Evolutionary conservation across 2,888 invertebrate genomes (phyloP), one percentile per base, ranked within the genome.

Genomic region (Drosophila antonietae): DNA sequence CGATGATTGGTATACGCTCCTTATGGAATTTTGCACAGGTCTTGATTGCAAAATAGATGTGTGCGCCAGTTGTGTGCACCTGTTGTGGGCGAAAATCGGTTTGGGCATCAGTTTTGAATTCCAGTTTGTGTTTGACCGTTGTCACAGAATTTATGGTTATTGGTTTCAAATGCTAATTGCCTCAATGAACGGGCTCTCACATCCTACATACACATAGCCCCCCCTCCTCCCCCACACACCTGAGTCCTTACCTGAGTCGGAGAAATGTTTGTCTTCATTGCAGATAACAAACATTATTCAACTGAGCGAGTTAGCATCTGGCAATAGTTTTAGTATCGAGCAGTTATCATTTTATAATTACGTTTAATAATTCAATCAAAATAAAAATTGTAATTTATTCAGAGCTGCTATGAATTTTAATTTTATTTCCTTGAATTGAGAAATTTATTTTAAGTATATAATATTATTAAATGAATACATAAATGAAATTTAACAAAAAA

Each of bases 11-110:
- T 47, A 97, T 95, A 91, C 98, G 94, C 67, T 96, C 95, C 61
- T 93, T 90, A 92, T 98, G 98, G 93, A 95, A 97, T 89, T 96
- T 96, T 75, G 94, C 93, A 94, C 97, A 98, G 2, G 98, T 98
- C 94, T 98, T 98, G 75, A 98, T 96, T 66, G 97, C 98, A 93
- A 98, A 92, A 81, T 92, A 92, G 70, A 93, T 90, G 70, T 90
- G 70, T 49, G 81, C 74, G 23, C 76, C 76, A 23, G 72, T 78
- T 47, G 89, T 81, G 61, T 81, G 75, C 70, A 75, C 53, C 89
- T 88, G 79, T 77, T 75, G 81, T 68, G 53, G 53, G 57, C 37
- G 56, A 46, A 52, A 52, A 56, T 64, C 56, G 55, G 55, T 61
- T 73, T 53, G 60, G 39, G 52, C 35, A 41, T 41, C 10, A 52